phyloP scores from a whole-genome alignment of 92 coral and sea anemone genomes.

The Porites evermanni region DNA sequence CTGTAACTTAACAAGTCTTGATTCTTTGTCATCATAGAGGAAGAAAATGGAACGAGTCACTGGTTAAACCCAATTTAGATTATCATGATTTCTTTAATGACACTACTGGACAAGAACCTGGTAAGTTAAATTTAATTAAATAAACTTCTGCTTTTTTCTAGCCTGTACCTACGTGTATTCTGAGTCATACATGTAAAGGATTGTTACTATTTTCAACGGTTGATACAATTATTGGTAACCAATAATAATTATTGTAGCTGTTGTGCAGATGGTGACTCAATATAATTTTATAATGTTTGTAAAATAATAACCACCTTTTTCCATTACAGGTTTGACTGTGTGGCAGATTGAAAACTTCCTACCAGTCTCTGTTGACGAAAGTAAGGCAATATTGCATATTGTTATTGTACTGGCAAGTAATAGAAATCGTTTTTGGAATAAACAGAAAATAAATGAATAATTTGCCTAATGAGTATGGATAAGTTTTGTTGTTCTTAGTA shows the following conservation, averaged over 20 bases:
- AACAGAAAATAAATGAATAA: too few relatives aligned
- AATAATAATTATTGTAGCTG: background rate
- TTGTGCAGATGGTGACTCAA: background rate
- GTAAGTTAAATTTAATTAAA: conserved; percentile 31
- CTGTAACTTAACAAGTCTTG: too few relatives aligned
- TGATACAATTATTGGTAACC: too few relatives aligned
- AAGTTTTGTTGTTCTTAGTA: too few relatives aligned
- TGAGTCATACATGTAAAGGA: too few relatives aligned
- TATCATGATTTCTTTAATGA: conserved; percentile 93
- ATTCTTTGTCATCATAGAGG: conserved; percentile 50
- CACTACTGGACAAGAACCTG: conserved; percentile 87
- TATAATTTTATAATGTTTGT: too few relatives aligned
- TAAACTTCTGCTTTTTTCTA: too few relatives aligned
- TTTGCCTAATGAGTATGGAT: too few relatives aligned
- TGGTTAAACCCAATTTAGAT: conserved; percentile 91
- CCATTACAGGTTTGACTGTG: conserved; percentile 69
- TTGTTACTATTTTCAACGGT: too few relatives aligned
- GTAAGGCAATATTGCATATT: conserved; percentile 6
- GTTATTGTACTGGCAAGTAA: background rate
- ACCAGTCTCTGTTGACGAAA: conserved; percentile 85
- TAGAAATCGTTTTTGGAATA: too few relatives aligned
- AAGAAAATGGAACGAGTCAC: conserved; percentile 87
- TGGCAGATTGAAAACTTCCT: conserved; percentile 99
- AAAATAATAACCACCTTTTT: background rate
- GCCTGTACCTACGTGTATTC: too few relatives aligned